phyloP scores from a whole-genome alignment of 2,797 vertebrate genomes.

The Anas acuta region DNA sequence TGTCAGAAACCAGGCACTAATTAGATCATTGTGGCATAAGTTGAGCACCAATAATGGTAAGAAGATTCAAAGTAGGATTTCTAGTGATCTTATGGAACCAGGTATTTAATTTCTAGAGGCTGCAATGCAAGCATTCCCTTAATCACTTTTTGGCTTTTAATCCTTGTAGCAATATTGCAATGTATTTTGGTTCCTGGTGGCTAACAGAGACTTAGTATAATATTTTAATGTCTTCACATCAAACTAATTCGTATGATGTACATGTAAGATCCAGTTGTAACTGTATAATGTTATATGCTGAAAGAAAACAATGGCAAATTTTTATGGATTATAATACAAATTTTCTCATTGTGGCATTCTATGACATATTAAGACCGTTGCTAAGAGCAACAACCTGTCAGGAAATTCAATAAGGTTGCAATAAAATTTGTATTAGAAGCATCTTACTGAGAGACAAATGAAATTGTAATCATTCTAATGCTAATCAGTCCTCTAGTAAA shows the following conservation, averaged over 20 bases:
- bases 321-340: conserved; percentile 36
- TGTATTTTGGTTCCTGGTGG: background rate
- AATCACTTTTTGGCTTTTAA: conserved; percentile 3
- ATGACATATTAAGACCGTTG: conserved; percentile 58
- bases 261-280: conserved; percentile 30
- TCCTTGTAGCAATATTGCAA: background rate
- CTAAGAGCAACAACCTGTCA: conserved; percentile 71
- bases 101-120: background rate
- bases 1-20: background rate
- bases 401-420: conserved; percentile 52
- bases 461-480: conserved; percentile 39
- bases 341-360: conserved; percentile 48
- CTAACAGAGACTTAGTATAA: background rate
- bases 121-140: background rate
- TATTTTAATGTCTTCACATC: background rate
- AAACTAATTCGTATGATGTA: background rate
- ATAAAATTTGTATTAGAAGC: conserved; percentile 57
- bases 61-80: background rate
- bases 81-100: background rate
- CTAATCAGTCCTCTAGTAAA: conserved; percentile 15
- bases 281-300: background rate
- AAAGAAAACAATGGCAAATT: conserved; percentile 35
- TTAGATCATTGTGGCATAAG: background rate
- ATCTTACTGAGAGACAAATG: conserved; percentile 28
- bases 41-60: background rate